phyloP scores from a whole-genome alignment of 2,888 invertebrate species.

The Xanthorhoe spadicearia region DNA sequence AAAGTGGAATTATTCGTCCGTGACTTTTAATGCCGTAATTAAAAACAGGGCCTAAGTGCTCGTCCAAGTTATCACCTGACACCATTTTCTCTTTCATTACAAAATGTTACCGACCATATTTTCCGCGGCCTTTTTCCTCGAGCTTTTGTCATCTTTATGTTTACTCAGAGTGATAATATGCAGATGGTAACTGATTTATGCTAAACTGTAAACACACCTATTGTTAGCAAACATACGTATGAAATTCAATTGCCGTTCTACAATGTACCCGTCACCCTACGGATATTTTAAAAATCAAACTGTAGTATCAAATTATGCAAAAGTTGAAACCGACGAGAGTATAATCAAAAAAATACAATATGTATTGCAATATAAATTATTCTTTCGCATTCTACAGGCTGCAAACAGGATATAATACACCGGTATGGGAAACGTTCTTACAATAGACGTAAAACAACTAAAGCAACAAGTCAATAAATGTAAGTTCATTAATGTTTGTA shows the following conservation, averaged over 20 bases:
- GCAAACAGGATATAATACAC: slow-evolving; percentile 20
- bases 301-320: background rate
- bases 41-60: slow-evolving; percentile 45
- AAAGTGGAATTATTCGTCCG: slow-evolving; percentile 42
- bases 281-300: background rate
- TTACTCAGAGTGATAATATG: slow-evolving; percentile 30
- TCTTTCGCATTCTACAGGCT: slow-evolving; percentile 22
- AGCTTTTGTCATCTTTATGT: slow-evolving; percentile 48
- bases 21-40: slow-evolving; percentile 56
- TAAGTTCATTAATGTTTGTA: slow-evolving; percentile 13
- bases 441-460: slow-evolving; percentile 23
- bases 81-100: slow-evolving; percentile 40
- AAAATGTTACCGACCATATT: slow-evolving; percentile 35
- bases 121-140: slow-evolving; percentile 43
- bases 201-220: slow-evolving; percentile 13
- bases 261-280: too few relatives aligned
- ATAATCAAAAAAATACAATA: too few relatives aligned
- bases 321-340: too few relatives aligned
- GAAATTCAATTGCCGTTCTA: too few relatives aligned
- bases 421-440: slow-evolving; percentile 31
- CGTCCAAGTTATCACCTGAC: slow-evolving; percentile 36
- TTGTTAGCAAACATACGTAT: background rate
- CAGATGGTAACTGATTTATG: slow-evolving; percentile 3
- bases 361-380: background rate
- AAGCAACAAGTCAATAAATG: slow-evolving; percentile 28